Evolutionary conservation across 2,888 invertebrate species (phyloP), one percentile per base, ranked within the genome.

Genomic region (Clunio marinus): DNA sequence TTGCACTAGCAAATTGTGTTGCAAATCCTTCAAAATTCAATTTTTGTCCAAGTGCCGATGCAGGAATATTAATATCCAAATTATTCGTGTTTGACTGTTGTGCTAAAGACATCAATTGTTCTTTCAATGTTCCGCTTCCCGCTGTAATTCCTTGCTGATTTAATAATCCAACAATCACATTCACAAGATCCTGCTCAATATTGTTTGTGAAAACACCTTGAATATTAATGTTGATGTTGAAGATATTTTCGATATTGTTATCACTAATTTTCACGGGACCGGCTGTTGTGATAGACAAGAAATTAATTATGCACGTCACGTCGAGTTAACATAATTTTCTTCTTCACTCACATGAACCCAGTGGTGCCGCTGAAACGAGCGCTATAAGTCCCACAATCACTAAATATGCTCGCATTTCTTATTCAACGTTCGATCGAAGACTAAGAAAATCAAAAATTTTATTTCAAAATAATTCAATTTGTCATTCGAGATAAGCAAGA

Each of bases 191-290:
- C 10, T 51, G 35, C 8, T 51, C 22, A 5, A 66, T 37, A 32
- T 28, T 20, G 24, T 66, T 66, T 8, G 28, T 66, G 24, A 66
- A 66, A 15, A 66, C 37, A 17, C 66, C 66, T 24, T 66, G 51
- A 8, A 66, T 66, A 35, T 66, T 41, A 15, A 66, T 66, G 55
- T 66, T 66, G 25, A 66, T 66, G 15, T 66, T 66, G 55, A 55
- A 66, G 25, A 66, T 66, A n/a, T 66, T 66, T 35, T 66, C 66
- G 4, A 66, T 66, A 35, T 66, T 66, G 32, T 66, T 66, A 24
- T 66, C 66, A 55, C 55, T 55, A 17, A 66, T 66, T 51, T 66
- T 66, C 51, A 66, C 8, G 10, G 66, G 66, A 4, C 66, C 66
- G 20, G 51, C 66, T 55, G 32, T 15, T 1, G 5, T n/a, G 4